Conservation (phyloP, 1,140 invertebrate species). For the Lysiphlebus fabarum region DNA sequence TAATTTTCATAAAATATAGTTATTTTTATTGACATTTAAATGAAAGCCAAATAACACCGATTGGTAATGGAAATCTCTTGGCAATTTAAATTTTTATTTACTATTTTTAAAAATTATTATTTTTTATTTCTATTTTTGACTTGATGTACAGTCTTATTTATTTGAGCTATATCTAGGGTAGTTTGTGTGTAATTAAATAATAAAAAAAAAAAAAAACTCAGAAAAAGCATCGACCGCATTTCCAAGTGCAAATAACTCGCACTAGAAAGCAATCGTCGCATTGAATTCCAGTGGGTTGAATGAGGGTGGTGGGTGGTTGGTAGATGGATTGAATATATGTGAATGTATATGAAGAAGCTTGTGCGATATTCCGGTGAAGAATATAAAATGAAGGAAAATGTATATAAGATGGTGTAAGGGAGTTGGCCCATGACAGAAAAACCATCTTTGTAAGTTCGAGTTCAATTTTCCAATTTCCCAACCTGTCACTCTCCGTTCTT, state of each 20-base stretch:
- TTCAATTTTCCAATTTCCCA: slow-evolving; percentile 47
- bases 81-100: slow-evolving; percentile 1
- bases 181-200: slow-evolving; percentile 7
- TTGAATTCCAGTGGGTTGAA: slow-evolving; percentile 7
- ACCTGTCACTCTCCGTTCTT: slow-evolving; percentile 34
- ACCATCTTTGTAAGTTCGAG: slow-evolving; percentile 28
- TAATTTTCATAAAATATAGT: background rate
- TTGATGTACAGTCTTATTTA: background rate
- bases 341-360: slow-evolving; percentile 6
- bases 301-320: slow-evolving; percentile 1
- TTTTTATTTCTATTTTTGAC: background rate
- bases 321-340: slow-evolving; percentile 4
- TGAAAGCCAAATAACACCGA: slow-evolving; percentile 17
- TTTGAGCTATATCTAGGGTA: background rate
- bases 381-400: background rate
- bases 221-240: slow-evolving; percentile 1
- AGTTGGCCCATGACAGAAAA: slow-evolving; percentile 10
- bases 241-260: slow-evolving; percentile 11
- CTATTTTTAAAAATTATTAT: background rate
- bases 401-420: slow-evolving; percentile 19
- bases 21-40: background rate
- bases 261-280: slow-evolving; percentile 7
- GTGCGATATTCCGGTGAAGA: background rate
- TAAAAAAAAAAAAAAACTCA: background rate
- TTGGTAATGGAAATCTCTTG: background rate